Percentiles rank a stretch among this genome's conserved stretches.
Conservation (phyloP, 2,797 vertebrate species). For the Euthynnus affinis region DNA sequence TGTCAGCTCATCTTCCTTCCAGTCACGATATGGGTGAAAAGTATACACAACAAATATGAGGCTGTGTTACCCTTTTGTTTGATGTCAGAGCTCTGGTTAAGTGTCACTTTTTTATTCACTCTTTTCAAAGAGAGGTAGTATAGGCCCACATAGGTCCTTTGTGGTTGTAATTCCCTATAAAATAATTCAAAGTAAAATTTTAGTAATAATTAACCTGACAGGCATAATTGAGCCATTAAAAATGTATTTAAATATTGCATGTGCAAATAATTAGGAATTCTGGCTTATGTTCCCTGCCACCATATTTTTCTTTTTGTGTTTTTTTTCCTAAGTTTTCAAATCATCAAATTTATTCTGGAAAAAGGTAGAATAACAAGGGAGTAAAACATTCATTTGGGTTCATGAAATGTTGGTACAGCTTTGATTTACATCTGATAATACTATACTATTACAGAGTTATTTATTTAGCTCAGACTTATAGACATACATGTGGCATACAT, state of each 20-base stretch:
- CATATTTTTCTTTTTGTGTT: background rate
- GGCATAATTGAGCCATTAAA: constrained; percentile 39
- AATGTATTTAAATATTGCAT: constrained; percentile 48
- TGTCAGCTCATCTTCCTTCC: constrained; percentile 88
- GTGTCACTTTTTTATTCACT: constrained; percentile 81
- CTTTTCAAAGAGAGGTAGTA: constrained; percentile 86
- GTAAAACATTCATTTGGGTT: background rate
- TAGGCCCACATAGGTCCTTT: constrained; percentile 68
- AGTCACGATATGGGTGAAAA: constrained; percentile 83
- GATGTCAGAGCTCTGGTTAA: constrained; percentile 88
- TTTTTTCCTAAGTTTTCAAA: background rate
- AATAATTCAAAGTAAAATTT: constrained; percentile 10
- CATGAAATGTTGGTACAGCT: background rate
- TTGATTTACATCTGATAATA: background rate
- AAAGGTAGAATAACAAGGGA: background rate
- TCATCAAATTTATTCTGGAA: background rate
- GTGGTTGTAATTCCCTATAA: constrained; percentile 46
- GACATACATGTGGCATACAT: too few relatives aligned
- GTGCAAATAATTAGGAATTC: constrained; percentile 45
- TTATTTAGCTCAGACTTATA: background rate
- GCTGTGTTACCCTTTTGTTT: constrained; percentile 78
- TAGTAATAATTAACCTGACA: constrained; percentile 81
- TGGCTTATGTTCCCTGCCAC: constrained; percentile 2
- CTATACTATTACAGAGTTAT: background rate
- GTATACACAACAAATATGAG: constrained; percentile 71